Conservation (phyloP, 2,797 vertebrate genomes). For the Helarctos malayanus region DNA sequence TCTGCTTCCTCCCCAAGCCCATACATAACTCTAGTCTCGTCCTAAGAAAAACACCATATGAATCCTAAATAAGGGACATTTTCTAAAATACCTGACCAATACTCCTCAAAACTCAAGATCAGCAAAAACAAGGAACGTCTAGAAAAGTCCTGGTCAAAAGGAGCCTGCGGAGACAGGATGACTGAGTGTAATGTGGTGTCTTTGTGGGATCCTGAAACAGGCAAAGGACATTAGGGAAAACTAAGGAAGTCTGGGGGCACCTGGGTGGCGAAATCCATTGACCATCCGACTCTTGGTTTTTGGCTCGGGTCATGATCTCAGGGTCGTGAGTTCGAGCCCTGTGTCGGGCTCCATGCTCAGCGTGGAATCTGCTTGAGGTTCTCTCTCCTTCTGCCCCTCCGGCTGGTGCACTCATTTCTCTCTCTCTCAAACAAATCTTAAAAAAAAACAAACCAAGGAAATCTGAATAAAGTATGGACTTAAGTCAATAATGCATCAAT, state of each 20-base stretch:
- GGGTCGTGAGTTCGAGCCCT: neutral
- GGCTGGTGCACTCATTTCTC: no score
- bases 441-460: neutral
- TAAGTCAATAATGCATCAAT: neutral
- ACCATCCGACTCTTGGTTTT: neutral
- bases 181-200: neutral
- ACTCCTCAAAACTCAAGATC: neutral
- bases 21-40: neutral
- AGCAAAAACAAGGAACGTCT: neutral
- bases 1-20: slow-evolving; percentile 17
- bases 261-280: neutral
- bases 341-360: neutral
- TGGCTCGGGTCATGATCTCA: neutral
- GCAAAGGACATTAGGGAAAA: neutral
- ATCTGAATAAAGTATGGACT: neutral
- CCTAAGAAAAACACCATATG: slow-evolving; percentile 1
- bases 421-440: no score
- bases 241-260: neutral
- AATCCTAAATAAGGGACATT: neutral
- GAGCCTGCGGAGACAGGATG: neutral
- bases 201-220: neutral
- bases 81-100: neutral
- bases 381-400: neutral
- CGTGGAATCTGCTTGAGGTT: neutral
- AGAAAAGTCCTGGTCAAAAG: neutral